Conservation (phyloP, 2,888 invertebrate species). For the Andrena bicolor region DNA sequence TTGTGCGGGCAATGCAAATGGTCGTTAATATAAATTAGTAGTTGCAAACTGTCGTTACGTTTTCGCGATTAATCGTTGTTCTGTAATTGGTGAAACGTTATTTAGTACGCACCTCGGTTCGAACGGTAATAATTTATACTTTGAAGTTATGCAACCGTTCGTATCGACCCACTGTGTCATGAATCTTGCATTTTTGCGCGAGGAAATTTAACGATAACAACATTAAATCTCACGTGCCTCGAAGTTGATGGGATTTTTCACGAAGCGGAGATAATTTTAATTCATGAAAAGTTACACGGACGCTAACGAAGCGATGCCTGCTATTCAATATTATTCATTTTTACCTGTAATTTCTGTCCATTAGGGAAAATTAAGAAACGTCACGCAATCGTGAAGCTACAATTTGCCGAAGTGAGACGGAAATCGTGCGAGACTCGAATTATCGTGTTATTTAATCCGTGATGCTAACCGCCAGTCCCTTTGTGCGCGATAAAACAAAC, state of each 20-base stretch:
- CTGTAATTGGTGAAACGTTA: conserved; percentile 15
- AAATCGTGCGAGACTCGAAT: conserved; percentile 18
- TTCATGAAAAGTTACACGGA: background rate
- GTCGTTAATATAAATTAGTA: conserved; percentile 15
- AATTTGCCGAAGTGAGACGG: background rate
- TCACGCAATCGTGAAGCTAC: conserved; percentile 5
- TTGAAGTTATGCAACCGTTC: background rate
- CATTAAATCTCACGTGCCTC: background rate
- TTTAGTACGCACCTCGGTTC: background rate
- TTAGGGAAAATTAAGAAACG: background rate
- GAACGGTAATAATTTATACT: background rate
- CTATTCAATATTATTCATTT: background rate
- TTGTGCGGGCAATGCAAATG: background rate
- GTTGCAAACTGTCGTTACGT: conserved; percentile 11
- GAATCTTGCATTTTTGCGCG: background rate
- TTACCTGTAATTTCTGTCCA: background rate
- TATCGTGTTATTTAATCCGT: conserved; percentile 21
- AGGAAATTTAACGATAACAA: background rate
- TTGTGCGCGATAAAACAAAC: conserved; percentile 9
- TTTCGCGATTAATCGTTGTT: conserved; percentile 12
- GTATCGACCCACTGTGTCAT: background rate
- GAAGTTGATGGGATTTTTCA: no score
- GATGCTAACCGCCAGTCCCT: background rate
- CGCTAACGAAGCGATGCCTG: background rate
- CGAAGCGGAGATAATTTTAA: no score